Evolutionary conservation across 2,888 invertebrate genomes (phyloP).

Genomic region (Gerris lacustris): DNA sequence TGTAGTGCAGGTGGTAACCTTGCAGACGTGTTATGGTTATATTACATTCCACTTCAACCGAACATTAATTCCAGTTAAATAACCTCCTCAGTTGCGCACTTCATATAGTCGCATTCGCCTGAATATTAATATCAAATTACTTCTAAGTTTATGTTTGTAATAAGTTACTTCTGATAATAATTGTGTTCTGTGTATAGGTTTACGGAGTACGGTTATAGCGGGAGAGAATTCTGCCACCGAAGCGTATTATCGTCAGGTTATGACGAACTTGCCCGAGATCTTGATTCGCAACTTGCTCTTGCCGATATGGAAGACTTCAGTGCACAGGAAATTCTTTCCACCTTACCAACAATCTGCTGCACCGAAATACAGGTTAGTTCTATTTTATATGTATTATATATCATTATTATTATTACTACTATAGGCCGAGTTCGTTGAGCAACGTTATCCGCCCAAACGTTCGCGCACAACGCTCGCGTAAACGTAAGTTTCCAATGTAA

Average conservation of each 20-base stretch:
- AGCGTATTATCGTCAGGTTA: constrained; percentile 74
- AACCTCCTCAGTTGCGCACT: no score
- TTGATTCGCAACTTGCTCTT: constrained; percentile 86
- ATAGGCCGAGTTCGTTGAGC: background rate
- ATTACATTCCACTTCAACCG: no score
- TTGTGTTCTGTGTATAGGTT: constrained; percentile 20
- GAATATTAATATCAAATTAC: no score
- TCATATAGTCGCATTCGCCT: no score
- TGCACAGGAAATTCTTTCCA: constrained; percentile 77
- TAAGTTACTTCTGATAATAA: no score
- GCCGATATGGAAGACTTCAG: constrained; percentile 91
- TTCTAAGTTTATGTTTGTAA: no score
- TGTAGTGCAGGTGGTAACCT: no score
- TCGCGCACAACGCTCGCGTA: no score
- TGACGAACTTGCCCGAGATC: constrained; percentile 72
- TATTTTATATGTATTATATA: constrained; percentile 17
- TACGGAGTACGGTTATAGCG: constrained; percentile 43
- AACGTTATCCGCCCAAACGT: no score
- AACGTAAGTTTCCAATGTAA: no score
- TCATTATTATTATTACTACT: background rate
- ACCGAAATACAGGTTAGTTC: constrained; percentile 39
- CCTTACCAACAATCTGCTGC: constrained; percentile 54
- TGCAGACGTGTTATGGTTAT: no score
- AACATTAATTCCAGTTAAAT: no score
- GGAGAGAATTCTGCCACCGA: constrained; percentile 62